Conservation (phyloP, 2,888 invertebrate species). For the Ethmia dodecea region DNA sequence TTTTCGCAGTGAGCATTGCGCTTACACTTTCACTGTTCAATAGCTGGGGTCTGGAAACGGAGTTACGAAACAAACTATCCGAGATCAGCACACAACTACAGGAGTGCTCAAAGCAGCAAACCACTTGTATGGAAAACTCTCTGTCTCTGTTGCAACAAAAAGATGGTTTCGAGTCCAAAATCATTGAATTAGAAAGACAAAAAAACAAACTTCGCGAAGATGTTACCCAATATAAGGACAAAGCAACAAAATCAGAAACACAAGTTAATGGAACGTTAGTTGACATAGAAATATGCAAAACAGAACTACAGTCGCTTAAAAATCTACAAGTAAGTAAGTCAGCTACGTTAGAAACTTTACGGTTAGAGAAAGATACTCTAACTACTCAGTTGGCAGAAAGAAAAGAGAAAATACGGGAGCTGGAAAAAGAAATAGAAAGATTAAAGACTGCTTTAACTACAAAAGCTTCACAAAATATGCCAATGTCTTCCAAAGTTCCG, state of each 20-base stretch:
- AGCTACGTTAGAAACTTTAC: slow-evolving; percentile 60
- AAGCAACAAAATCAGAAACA: slow-evolving; percentile 48
- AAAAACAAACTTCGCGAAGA: slow-evolving; percentile 47
- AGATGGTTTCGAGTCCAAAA: slow-evolving; percentile 51
- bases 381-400: slow-evolving; percentile 53
- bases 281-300: slow-evolving; percentile 60
- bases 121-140: slow-evolving; percentile 62
- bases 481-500: slow-evolving; percentile 48
- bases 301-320: slow-evolving; percentile 64
- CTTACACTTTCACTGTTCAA: slow-evolving; percentile 67
- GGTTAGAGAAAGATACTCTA: slow-evolving; percentile 62
- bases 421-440: slow-evolving; percentile 57
- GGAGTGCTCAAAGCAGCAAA: slow-evolving; percentile 62
- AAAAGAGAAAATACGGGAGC: slow-evolving; percentile 55
- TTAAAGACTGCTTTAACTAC: slow-evolving; percentile 53
- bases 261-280: slow-evolving; percentile 55
- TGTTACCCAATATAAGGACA: slow-evolving; percentile 41
- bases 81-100: slow-evolving; percentile 57
- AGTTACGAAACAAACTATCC: slow-evolving; percentile 51
- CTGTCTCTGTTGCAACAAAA: slow-evolving; percentile 57
- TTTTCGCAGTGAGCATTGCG: slow-evolving; percentile 61
- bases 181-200: slow-evolving; percentile 50
- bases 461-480: slow-evolving; percentile 47
- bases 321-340: slow-evolving; percentile 66
- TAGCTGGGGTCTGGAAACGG: slow-evolving; percentile 64